Conservation (phyloP, 2,888 invertebrate genomes). For the Volucella inflata region DNA sequence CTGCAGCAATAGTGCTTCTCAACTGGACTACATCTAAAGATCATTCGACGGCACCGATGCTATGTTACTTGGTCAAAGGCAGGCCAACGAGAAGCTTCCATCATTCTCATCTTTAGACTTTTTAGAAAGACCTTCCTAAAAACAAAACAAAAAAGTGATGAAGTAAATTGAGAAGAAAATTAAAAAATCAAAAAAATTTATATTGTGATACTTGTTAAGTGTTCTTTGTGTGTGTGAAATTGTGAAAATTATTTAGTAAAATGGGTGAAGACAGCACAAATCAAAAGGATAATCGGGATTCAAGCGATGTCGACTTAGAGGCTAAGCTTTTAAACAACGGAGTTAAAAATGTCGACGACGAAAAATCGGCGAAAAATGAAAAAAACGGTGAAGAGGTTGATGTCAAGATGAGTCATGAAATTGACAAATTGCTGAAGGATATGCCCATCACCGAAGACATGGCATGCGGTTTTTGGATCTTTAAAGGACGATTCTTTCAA, state of each 20-base stretch:
- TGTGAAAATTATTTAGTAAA: conserved; percentile 19
- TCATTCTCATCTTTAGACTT: neutral
- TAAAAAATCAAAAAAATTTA: neutral
- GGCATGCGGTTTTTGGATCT: conserved; percentile 87
- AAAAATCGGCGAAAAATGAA: conserved; percentile 76
- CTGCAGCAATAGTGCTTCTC: conserved; percentile 13
- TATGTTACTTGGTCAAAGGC: conserved; percentile 56
- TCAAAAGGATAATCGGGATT: conserved; percentile 59
- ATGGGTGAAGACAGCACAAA: conserved; percentile 62
- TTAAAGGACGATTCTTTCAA: conserved; percentile 86
- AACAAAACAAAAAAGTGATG: no score
- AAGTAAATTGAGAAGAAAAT: no score
- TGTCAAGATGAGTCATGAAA: conserved; percentile 81
- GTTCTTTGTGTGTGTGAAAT: conserved; percentile 9
- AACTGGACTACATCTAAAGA: conserved; percentile 38
- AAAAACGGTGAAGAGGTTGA: conserved; percentile 77
- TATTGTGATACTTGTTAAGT: conserved; percentile 53
- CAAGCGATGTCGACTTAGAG: conserved; percentile 72
- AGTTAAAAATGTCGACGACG: conserved; percentile 63
- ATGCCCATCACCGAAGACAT: conserved; percentile 86
- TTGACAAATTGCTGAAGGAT: conserved; percentile 84
- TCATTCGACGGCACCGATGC: conserved; percentile 18
- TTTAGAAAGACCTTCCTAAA: neutral
- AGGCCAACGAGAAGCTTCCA: conserved; percentile 34
- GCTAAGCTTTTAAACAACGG: conserved; percentile 78